These are phyloP conservation scores for Dolomedes plantarius DNA, from an alignment of 2,888 invertebrate genomes.

Conservation along the genomic window DNA sequence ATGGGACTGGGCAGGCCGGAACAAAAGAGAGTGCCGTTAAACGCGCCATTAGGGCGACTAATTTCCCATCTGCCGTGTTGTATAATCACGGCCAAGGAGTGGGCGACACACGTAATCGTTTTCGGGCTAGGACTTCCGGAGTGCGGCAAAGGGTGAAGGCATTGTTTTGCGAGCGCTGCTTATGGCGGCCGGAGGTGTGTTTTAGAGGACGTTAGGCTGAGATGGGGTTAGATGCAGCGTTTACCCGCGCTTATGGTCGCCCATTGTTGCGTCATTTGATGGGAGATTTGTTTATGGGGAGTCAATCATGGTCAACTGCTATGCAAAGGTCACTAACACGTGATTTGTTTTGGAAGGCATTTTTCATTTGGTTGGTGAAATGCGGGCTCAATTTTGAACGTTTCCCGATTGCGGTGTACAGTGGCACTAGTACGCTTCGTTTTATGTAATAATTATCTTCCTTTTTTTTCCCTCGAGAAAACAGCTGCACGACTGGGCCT, in stretches of 20 bases:
- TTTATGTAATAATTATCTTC: no score
- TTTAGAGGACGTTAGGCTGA: background rate
- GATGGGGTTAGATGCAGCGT: background rate
- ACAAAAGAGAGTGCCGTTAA: background rate
- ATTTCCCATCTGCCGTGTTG: slow-evolving; percentile 1
- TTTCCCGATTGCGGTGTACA: no score
- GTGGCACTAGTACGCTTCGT: no score
- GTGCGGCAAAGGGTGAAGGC: no score
- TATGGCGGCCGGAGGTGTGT: background rate
- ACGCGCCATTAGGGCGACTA: background rate
- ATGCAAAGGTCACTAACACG: no score
- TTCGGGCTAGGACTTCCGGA: background rate
- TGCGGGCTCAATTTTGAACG: no score
- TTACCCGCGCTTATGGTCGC: no score
- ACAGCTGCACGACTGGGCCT: no score
- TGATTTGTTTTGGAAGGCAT: no score
- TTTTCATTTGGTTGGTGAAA: no score
- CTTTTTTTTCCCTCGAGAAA: no score
- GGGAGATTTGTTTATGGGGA: background rate
- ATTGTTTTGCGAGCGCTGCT: background rate
- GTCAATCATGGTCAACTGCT: background rate
- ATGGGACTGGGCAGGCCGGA: no score
- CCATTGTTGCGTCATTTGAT: background rate
- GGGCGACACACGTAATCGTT: background rate
- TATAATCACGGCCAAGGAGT: background rate